Percentiles rank a stretch among this genome's conserved stretches.
phyloP scores from a whole-genome alignment of 2,888 invertebrate genomes.

The Rapana venosa region DNA sequence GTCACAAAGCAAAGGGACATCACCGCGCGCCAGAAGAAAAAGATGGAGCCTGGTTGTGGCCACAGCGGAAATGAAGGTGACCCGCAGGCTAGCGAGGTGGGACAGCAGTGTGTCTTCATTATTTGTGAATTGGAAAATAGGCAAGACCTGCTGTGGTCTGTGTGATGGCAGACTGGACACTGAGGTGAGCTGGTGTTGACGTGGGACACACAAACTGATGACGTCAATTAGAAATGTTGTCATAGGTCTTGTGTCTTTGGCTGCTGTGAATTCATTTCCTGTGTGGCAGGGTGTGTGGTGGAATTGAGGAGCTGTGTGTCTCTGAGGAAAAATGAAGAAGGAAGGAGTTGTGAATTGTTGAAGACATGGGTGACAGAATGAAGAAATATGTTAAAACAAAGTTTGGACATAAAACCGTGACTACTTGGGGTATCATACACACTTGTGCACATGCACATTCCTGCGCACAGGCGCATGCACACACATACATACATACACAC shows the following conservation, averaged over 20 bases:
- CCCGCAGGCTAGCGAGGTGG: constrained; percentile 15
- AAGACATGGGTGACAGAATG: too few relatives aligned
- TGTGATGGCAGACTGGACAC: constrained; percentile 10
- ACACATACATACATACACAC: too few relatives aligned
- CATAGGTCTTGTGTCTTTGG: constrained; percentile 1
- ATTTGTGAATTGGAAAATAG: constrained; percentile 34
- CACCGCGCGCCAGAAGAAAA: constrained; percentile 24
- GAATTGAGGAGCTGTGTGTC: neutral
- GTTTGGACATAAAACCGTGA: too few relatives aligned
- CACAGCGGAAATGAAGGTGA: constrained; percentile 32
- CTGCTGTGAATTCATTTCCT: neutral
- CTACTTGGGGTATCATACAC: too few relatives aligned
- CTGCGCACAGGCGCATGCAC: too few relatives aligned
- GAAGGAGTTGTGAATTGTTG: too few relatives aligned
- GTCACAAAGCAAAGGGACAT: neutral
- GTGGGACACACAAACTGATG: constrained; percentile 20
- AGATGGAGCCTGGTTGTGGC: constrained; percentile 35
- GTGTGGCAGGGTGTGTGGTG: neutral
- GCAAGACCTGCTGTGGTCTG: constrained; percentile 9
- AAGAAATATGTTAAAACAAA: too few relatives aligned
- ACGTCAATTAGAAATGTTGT: neutral
- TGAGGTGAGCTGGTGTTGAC: neutral
- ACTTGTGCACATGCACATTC: too few relatives aligned
- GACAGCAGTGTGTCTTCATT: constrained; percentile 34
- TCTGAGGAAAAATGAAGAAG: neutral